Conservation (phyloP, 2,797 vertebrate genomes). For the Capromys pilorides region DNA sequence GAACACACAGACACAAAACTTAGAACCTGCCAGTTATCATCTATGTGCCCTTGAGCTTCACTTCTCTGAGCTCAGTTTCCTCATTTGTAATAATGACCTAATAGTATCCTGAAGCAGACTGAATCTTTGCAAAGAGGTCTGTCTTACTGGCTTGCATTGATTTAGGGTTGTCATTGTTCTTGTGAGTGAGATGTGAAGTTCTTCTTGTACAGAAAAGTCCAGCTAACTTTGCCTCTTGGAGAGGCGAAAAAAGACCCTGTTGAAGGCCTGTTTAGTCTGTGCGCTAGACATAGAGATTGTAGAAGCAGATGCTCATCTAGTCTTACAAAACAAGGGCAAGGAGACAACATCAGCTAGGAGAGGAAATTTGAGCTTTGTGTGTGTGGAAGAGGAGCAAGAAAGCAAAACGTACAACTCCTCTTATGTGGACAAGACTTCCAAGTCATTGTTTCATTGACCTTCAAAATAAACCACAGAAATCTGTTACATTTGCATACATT, state of each 20-base stretch:
- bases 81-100: conserved; percentile 48
- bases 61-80: conserved; percentile 50
- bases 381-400: conserved; percentile 3
- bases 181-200: not conserved
- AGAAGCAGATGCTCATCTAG: conserved; percentile 37
- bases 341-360: not conserved
- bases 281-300: conserved; percentile 6
- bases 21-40: conserved; percentile 38
- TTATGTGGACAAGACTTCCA: not conserved
- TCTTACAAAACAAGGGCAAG: not conserved
- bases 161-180: not conserved
- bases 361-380: conserved; percentile 56
- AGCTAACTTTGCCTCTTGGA: conserved; percentile 25
- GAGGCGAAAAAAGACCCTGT: conserved; percentile 25
- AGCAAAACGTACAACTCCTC: conserved; percentile 22
- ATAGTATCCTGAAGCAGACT: conserved; percentile 42
- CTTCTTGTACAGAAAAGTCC: conserved; percentile 50
- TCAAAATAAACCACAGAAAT: conserved; percentile 51
- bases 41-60: conserved; percentile 6
- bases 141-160: conserved; percentile 9
- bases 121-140: conserved; percentile 34
- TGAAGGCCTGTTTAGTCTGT: conserved; percentile 14
- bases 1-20: not conserved
- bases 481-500: conserved; percentile 25
- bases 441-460: conserved; percentile 31